Base-by-base conservation (phyloP, 2,797 vertebrate species). In the Sphenodon punctatus region DNA sequence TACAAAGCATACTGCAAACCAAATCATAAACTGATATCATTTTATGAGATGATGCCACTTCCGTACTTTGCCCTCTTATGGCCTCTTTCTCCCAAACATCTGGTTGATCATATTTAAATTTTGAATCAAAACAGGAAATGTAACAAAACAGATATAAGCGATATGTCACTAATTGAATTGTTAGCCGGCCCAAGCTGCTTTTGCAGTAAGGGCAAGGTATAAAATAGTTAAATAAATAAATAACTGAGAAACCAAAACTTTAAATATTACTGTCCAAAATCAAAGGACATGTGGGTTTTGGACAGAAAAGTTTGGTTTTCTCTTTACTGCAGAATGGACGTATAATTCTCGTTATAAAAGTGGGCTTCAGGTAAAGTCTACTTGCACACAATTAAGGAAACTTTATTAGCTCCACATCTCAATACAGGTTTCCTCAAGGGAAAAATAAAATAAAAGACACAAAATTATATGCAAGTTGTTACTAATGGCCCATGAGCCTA, bases 101-200 rank as follows among this genome's bases (percentile, higher is more conserved):
- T 9, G 64, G 67, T 68, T 8, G 73, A 30, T 19, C 56, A 58
- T 22, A 72, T 48, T 41, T 34, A 30, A 42, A 58, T 20, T 34
- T 36, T 55, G 16, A 15, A 25, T 43, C 67, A 36, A 19, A 55
- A 58, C 16, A 63, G 8, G n/a, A 67, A 65, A 38, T 38, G 41
- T 9, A 4, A 4, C 30, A 67, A 56, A 20, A 43, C 1, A 0
- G 48, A 49, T 8, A 7, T 4, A 25, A 58, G 17, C n/a, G n/a
- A n/a, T n/a, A n/a, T n/a, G n/a, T n/a, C n/a, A n/a, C n/a, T n/a
- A n/a, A n/a, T n/a, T n/a, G n/a, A n/a, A n/a, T n/a, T n/a, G n/a
- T n/a, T n/a, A n/a, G n/a, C n/a, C n/a, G 45, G 56, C 49, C 42
- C n/a, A n/a, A n/a, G n/a, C n/a, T n/a, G n/a, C n/a, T n/a, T n/a